These are phyloP conservation scores for Vanessa tameamea DNA, from an alignment of 1,140 invertebrate genomes.

Conservation along the genomic window DNA sequence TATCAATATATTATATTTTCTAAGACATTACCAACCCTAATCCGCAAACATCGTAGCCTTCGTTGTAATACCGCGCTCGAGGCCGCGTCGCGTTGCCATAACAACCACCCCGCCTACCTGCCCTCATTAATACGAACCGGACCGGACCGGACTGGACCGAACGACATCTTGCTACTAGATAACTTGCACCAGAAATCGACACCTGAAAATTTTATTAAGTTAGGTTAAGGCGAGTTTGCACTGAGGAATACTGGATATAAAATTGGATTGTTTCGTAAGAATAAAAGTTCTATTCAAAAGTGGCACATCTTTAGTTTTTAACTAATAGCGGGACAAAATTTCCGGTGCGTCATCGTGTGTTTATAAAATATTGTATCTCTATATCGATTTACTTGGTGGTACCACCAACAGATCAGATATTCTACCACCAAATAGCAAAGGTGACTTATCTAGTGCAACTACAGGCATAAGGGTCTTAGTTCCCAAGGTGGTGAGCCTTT, in stretches of 20 bases:
- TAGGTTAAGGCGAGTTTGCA: conserved; percentile 8
- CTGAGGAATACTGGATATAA: neutral
- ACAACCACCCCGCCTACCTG: conserved; percentile 64
- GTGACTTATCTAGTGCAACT: too few species aligned
- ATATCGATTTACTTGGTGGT: too few species aligned
- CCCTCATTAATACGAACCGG: conserved; percentile 75
- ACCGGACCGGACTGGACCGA: conserved; percentile 44
- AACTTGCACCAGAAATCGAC: conserved; percentile 49
- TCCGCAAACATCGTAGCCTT: conserved; percentile 57
- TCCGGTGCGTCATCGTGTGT: too few species aligned
- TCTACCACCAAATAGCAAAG: too few species aligned
- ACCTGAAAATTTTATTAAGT: conserved; percentile 67
- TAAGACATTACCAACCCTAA: conserved; percentile 45
- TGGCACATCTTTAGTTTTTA: too few species aligned
- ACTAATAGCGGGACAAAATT: too few species aligned
- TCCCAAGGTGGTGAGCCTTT: too few species aligned
- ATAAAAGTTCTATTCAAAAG: too few species aligned
- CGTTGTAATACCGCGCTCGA: conserved; percentile 68
- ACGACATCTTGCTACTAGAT: conserved; percentile 43
- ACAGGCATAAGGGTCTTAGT: too few species aligned
- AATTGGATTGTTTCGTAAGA: neutral
- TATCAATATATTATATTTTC: conserved; percentile 1
- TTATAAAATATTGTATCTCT: too few species aligned
- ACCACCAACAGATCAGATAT: too few species aligned
- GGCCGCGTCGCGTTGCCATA: conserved; percentile 71